Base-by-base conservation (phyloP, 2,797 vertebrate species). In the Cirrhinus mrigala region DNA sequence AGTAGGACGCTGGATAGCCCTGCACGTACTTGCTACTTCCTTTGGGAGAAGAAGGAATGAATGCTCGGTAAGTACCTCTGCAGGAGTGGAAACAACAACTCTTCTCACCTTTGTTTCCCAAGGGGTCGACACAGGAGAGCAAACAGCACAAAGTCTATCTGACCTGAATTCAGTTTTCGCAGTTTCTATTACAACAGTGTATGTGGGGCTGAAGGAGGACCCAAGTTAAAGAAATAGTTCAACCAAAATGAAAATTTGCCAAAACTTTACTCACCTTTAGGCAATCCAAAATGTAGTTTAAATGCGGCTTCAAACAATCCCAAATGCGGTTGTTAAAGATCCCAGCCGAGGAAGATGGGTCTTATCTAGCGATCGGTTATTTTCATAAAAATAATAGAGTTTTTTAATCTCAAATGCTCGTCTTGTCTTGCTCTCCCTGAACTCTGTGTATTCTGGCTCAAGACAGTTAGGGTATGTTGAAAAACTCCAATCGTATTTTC, bases 1-100 rank as follows among this genome's bases (percentile, higher is more conserved):
- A 89, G 81, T 87, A 85, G 84, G 86, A 76, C 71, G 15, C 78
- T 37, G 76, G 76, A 18, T 64, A 85, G 50, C 62, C 62, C 70
- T 60, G 27, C 14, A n/a, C 20, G 6, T 29, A 79, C 54, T 71
- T 62, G 66, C 76, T 81, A 56, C 83, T 77, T 85, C 76, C 52
- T 69, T 62, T 70, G 74, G 76, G 64, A 85, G 52, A 54, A 66
- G 22, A 27, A 37, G 22, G 37, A 79, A 37, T 58, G 52, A 7
- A 66, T 44, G 11, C 62, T 48, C 40, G 16, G 83, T 60, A 58
- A 84, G 64, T 70, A 71, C 66, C 66, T 60, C 52, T 60, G 22
- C 58, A 66, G 22, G 48, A 33, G 18, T 0, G 12, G 75, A 60
- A 79, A 79, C 50, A 82, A 37, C 14, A 73, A 44, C 54, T 73